These are phyloP conservation scores for Schizopygopsis pylzovi DNA, from an alignment of 2,797 vertebrate species.

Conservation along the genomic window DNA sequence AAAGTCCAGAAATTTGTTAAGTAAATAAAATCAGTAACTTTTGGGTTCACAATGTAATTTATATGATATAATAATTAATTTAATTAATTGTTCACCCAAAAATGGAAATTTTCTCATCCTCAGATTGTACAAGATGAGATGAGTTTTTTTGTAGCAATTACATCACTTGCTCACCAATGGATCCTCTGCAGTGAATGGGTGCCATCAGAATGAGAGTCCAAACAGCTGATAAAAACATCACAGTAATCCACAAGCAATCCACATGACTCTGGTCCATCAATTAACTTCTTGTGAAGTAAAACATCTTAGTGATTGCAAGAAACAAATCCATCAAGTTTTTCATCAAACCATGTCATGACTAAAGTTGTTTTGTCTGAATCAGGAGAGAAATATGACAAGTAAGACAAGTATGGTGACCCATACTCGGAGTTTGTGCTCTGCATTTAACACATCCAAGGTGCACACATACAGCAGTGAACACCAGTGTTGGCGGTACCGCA, in stretches of 20 bases:
- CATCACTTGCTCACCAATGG: neutral
- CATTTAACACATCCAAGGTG: too few relatives aligned
- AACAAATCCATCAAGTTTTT: neutral
- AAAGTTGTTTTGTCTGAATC: too few relatives aligned
- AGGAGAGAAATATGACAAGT: too few relatives aligned
- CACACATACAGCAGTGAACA: too few relatives aligned
- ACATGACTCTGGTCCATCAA: neutral
- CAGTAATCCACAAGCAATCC: neutral
- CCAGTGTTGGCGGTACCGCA: too few relatives aligned
- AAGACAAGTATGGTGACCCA: too few relatives aligned
- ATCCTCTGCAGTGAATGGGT: neutral
- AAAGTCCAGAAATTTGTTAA: neutral
- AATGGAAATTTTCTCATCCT: too few relatives aligned
- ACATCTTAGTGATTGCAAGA: too few relatives aligned
- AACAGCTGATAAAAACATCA: neutral
- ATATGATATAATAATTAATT: neutral
- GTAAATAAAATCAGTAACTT: neutral
- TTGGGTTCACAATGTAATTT: neutral
- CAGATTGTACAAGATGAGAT: neutral
- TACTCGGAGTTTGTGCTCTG: too few relatives aligned
- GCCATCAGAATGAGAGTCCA: neutral
- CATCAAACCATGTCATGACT: too few relatives aligned
- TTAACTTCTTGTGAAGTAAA: too few relatives aligned
- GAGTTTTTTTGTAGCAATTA: neutral
- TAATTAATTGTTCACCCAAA: too few relatives aligned